phyloP scores from a whole-genome alignment of 2,888 invertebrate genomes.

The Acleris laterana region DNA sequence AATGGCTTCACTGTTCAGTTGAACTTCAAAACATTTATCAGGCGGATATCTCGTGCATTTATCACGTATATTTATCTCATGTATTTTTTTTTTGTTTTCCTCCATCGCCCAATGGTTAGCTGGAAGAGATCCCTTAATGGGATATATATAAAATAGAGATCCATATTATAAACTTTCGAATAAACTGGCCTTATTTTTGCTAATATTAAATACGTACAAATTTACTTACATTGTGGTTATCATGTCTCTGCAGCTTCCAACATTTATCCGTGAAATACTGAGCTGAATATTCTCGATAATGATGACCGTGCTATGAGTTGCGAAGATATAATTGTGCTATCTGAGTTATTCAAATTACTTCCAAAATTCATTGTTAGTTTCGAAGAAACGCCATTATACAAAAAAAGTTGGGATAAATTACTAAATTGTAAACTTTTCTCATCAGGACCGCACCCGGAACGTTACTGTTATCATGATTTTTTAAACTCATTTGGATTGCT shows the following conservation, averaged over 20 bases:
- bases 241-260: background rate
- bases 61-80: no score
- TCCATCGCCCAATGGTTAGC: no score
- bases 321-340: slow-evolving; percentile 35
- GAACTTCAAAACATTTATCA: no score
- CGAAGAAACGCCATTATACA: slow-evolving; percentile 37
- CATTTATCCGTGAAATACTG: background rate
- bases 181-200: background rate
- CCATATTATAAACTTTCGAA: background rate
- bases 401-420: slow-evolving; percentile 58
- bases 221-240: background rate
- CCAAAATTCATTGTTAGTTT: slow-evolving; percentile 37
- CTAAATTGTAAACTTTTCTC: slow-evolving; percentile 61
- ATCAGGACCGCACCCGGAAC: slow-evolving; percentile 50
- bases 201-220: background rate
- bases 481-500: slow-evolving; percentile 43
- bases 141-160: no score
- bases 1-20: no score
- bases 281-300: slow-evolving; percentile 16
- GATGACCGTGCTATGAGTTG: slow-evolving; percentile 35
- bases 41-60: no score
- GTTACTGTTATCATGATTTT: slow-evolving; percentile 52
- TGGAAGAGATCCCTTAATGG: no score
- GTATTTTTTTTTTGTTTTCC: no score
- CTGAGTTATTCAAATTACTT: slow-evolving; percentile 38